These are phyloP conservation scores for Caenorhabditis sp. DNA, from an alignment of 2,888 invertebrate genomes.

Conservation along the genomic window DNA sequence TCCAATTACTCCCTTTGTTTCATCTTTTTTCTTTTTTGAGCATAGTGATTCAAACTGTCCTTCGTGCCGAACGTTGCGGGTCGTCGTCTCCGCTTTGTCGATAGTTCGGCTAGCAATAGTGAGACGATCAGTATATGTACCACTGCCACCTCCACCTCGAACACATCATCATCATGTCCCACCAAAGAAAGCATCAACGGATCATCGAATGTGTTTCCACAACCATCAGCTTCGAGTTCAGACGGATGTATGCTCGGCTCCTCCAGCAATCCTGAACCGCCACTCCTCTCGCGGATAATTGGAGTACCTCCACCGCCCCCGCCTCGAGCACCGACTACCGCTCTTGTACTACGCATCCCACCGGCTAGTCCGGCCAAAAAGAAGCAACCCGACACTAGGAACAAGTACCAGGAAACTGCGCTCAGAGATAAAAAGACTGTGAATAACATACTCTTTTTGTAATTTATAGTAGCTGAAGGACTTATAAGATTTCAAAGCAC, in stretches of 20 bases:
- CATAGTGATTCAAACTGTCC: conserved; percentile 52
- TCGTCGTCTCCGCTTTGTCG: conserved; percentile 55
- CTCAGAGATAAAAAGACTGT: conserved; percentile 62
- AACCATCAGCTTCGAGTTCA: conserved; percentile 28
- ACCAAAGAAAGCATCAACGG: conserved; percentile 4
- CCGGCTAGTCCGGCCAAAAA: conserved; percentile 53
- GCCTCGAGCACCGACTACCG: conserved; percentile 64
- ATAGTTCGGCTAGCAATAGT: conserved; percentile 57
- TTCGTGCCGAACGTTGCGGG: conserved; percentile 53
- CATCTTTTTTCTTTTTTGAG: too few relatives aligned
- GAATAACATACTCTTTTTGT: too few relatives aligned
- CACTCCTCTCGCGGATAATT: conserved; percentile 69
- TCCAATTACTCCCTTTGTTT: too few relatives aligned
- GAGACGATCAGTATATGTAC: conserved; percentile 44
- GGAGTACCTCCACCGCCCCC: conserved; percentile 69
- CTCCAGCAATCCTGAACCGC: conserved; percentile 65
- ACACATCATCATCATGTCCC: conserved; percentile 39
- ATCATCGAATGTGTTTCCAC: background rate
- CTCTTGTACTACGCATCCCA: conserved; percentile 59
- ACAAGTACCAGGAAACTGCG: conserved; percentile 64
- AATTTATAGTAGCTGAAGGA: too few relatives aligned
- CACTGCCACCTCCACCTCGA: too few relatives aligned
- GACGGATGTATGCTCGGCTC: conserved; percentile 68
- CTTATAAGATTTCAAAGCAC: too few relatives aligned
- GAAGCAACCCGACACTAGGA: conserved; percentile 61